Evolutionary conservation across 2,888 invertebrate species (phyloP), one percentile per base, ranked within the genome.

Genomic region (Stictocephala bisonia): DNA sequence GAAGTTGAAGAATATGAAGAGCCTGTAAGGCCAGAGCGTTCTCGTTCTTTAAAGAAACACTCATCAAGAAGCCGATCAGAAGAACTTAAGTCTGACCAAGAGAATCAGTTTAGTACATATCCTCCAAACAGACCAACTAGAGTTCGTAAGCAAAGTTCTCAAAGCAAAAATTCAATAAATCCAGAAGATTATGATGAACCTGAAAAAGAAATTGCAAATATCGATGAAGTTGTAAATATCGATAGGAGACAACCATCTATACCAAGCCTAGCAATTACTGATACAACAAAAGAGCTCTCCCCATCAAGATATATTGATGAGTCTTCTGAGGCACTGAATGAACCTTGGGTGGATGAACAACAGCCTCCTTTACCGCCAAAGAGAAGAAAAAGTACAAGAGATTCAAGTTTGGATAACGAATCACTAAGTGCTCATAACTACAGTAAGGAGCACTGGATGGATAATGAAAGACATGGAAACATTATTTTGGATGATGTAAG

Each of bases 121-220:
- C 82, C 83, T 41, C 88, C 89, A n/a, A 82, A 82, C 20, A 84
- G 85, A 67, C 86, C 88, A 0, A 53, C 35, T 13, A 29, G 72
- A 15, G 40, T 56, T 20, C 64, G 70, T n/a, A 73, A 73, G 53
- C 73, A 73, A 44, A 73, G 73, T 31, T 51, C 56, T 2, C 68
- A 73, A 24, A 73, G 72, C 31, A 73, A 70, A 70, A 69, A 73
- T 27, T 73, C 73, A 11, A 50, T 73, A 22, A 35, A 58, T 7
- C 6, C 64, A 6, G 58, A 68, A 24, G 73, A 73, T 29, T 29
- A 51, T 22, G 53, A 70, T 26, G 40, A 69, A 18, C 58, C 27
- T 44, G 41, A 73, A 11, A 67, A 70, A 27, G 70, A 67, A 27
- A 60, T 50, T 22, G 31, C 35, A 41, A 50, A 31, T 3, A 50